Conservation (phyloP, 2,113 vertebrate genomes). For the Chamaetylas fuelleborni region DNA sequence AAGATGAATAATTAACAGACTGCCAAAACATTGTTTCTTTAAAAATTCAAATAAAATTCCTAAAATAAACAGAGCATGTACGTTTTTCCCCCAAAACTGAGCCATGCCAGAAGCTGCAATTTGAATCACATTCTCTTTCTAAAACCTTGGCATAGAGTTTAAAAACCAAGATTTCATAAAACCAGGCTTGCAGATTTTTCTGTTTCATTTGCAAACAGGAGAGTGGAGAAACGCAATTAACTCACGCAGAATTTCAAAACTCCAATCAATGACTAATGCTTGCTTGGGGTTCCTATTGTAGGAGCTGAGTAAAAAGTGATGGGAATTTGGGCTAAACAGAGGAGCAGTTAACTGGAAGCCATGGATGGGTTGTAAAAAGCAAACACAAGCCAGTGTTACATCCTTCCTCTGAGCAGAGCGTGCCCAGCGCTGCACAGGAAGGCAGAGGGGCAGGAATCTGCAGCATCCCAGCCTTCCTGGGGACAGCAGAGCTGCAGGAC, state of each 20-base stretch:
- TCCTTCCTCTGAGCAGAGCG: background rate
- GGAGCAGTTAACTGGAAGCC: background rate
- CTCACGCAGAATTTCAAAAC: background rate
- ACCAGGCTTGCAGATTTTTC: background rate
- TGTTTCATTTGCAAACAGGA: background rate
- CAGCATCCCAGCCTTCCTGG: background rate
- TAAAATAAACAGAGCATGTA: background rate
- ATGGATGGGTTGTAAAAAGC: fast-evolving
- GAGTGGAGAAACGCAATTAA: background rate
- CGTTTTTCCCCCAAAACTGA: fast-evolving
- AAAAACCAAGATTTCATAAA: background rate
- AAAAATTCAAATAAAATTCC: background rate
- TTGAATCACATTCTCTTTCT: background rate
- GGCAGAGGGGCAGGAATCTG: background rate
- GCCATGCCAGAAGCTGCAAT: background rate
- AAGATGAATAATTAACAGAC: background rate
- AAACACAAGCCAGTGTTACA: fast-evolving
- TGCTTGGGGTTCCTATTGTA: background rate
- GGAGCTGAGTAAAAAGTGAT: background rate
- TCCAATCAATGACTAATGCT: background rate
- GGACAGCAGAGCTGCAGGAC: background rate
- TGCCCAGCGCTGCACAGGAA: fast-evolving
- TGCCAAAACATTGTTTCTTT: background rate
- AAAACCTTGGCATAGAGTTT: background rate
- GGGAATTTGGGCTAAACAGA: background rate